Base-by-base conservation (phyloP, 2,113 vertebrate species). In the Stictonetta naevosa region DNA sequence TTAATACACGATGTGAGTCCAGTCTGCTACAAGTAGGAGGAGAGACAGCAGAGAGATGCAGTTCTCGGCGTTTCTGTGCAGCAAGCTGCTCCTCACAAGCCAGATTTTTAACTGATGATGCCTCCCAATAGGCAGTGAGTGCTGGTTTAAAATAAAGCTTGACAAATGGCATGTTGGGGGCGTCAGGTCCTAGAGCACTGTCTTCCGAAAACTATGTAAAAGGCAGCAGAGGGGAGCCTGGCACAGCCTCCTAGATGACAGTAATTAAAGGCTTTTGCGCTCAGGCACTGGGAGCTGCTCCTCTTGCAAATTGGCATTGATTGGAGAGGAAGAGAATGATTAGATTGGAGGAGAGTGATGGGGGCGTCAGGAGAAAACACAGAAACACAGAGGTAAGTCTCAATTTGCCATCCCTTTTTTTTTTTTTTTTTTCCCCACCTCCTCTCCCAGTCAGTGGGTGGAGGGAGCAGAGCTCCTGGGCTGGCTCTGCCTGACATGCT, bases 321-420 rank as follows among this genome's bases (percentile, higher is more conserved):
- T 86, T 96, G 92, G 90, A 91, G 84, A 95, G 94, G 90, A 97
- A 95, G 90, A 95, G 90, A 87, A 96, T 86, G 83, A 94, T 93
- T 92, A 90, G 83, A 79, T 86, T 93, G 90, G 86, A 95, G 75
- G 77, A 67, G 76, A 92, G 59, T 5, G 40, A 60, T 74, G 92
- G 82, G 55, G 83, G 56, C 59, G 94, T 87, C 90, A 93, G 81
- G 86, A 31, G 0, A 95, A 92, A 95, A 72, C 33, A 92, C 11
- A 0, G 46, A 94, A 95, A 72, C 33, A 92, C 11, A 0, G 46
- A 94, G 79, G 88, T 96, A 95, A 90, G 76, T 83, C 64, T 77
- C 75, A 72, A 42, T 94, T 91, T 95, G 80, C 67, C 69, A 86
- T 86, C 36, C 63, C 42, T 28, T 66, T 53, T 46, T 10, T 21